phyloP scores from a whole-genome alignment of 2,888 invertebrate species.

The Encarsia formosa region DNA sequence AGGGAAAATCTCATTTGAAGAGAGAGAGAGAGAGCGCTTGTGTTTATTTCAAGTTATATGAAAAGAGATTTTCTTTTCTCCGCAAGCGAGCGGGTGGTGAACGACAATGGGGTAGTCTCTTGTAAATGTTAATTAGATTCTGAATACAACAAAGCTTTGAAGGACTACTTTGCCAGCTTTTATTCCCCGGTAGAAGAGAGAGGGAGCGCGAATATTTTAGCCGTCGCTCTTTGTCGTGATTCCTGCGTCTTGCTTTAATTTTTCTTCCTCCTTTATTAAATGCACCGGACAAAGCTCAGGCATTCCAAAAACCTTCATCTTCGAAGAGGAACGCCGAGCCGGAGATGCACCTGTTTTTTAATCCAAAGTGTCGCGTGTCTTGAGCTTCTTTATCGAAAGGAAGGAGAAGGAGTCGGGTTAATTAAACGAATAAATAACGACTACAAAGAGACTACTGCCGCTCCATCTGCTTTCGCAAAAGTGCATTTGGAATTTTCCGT shows the following conservation, averaged over 20 bases:
- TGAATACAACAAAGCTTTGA: conserved; percentile 18
- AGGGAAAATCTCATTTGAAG: conserved; percentile 3
- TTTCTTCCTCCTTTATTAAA: not conserved
- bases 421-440: conserved; percentile 50
- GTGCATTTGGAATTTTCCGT: no score
- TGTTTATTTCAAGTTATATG: conserved; percentile 12
- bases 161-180: not conserved
- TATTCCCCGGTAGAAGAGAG: not conserved
- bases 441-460: conserved; percentile 36
- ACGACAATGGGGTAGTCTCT: conserved; percentile 10
- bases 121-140: conserved; percentile 23
- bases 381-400: conserved; percentile 43
- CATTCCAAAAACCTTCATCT: no score
- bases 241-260: not conserved
- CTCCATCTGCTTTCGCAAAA: no score
- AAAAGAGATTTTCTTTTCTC: conserved; percentile 1
- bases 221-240: no score
- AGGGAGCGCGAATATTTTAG: no score
- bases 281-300: no score
- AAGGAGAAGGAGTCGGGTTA: conserved; percentile 37
- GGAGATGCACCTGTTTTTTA: no score
- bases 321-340: no score
- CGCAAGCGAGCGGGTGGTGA: not conserved
- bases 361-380: no score
- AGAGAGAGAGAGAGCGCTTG: no score